phyloP scores from a whole-genome alignment of 2,888 invertebrate genomes.

The Himalopsyche anomala region DNA sequence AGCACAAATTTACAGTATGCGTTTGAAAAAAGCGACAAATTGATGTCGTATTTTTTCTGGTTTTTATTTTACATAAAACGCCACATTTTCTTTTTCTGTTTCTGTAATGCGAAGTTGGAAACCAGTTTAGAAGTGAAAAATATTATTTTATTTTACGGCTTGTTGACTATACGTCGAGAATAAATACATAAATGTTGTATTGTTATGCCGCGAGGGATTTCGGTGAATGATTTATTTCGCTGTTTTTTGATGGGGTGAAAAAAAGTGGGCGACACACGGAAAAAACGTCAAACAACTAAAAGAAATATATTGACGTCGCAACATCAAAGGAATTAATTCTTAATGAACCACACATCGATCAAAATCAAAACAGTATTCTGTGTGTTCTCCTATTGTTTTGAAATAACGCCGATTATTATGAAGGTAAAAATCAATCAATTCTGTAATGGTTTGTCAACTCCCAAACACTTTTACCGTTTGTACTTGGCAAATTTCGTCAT shows the following conservation, averaged over 20 bases:
- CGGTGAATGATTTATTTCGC: slow-evolving; percentile 15
- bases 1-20: no score
- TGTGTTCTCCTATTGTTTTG: not conserved
- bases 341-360: not conserved
- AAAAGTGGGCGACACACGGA: not conserved
- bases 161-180: not conserved
- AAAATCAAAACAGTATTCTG: not conserved
- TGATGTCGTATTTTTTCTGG: not conserved
- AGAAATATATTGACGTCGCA: not conserved
- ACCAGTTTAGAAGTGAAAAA: slow-evolving; percentile 4
- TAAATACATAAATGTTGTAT: slow-evolving; percentile 25
- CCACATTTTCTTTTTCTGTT: slow-evolving; percentile 1
- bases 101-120: slow-evolving; percentile 4
- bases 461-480: no score
- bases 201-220: not conserved
- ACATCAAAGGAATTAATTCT: not conserved
- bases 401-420: not conserved
- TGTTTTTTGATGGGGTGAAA: not conserved
- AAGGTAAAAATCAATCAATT: no score
- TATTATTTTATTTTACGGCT: slow-evolving; percentile 4
- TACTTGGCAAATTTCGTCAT: no score
- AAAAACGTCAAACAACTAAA: not conserved
- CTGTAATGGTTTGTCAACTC: no score
- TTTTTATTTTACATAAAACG: not conserved
- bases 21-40: not conserved